Evolutionary conservation across 2,888 invertebrate genomes (phyloP).

Genomic region (Diadegma fenestrale): DNA sequence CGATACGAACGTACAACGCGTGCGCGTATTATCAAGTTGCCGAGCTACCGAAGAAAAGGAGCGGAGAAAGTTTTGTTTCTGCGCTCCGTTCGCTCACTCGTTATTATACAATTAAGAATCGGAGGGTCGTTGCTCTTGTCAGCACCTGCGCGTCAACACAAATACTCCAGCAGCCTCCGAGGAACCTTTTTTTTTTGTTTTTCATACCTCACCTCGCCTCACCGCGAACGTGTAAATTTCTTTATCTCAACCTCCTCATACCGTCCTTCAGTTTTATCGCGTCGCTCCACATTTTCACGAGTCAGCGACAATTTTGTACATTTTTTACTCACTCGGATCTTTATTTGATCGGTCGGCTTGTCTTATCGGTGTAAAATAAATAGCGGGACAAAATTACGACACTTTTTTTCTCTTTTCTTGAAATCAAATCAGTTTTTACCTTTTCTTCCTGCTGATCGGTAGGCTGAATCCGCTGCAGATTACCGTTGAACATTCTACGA

Average conservation of each 20-base stretch:
- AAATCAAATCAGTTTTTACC: conserved; percentile 74
- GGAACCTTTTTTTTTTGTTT: conserved; percentile 13
- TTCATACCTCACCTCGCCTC: too few species aligned
- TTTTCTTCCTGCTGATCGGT: conserved; percentile 77
- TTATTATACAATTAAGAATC: conserved; percentile 68
- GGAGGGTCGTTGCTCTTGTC: conserved; percentile 64
- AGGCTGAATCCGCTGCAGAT: conserved; percentile 78
- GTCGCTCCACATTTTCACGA: too few species aligned
- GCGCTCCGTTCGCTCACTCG: conserved; percentile 57
- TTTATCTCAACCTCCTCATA: too few species aligned
- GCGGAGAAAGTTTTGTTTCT: conserved; percentile 75
- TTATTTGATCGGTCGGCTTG: too few species aligned
- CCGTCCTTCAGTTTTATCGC: too few species aligned
- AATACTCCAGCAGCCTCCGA: neutral
- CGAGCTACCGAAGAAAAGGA: conserved; percentile 67
- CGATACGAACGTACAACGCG: conserved; percentile 31
- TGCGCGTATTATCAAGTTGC: conserved; percentile 56
- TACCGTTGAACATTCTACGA: conserved; percentile 91
- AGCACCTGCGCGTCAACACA: conserved; percentile 37
- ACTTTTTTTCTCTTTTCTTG: too few species aligned
- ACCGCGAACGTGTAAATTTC: neutral
- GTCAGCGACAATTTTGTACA: too few species aligned
- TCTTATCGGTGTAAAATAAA: too few species aligned
- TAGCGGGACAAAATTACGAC: too few species aligned
- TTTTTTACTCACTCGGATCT: too few species aligned